Evolutionary conservation across 2,888 invertebrate genomes (phyloP).

Genomic region (Aspidiotus rigidus): DNA sequence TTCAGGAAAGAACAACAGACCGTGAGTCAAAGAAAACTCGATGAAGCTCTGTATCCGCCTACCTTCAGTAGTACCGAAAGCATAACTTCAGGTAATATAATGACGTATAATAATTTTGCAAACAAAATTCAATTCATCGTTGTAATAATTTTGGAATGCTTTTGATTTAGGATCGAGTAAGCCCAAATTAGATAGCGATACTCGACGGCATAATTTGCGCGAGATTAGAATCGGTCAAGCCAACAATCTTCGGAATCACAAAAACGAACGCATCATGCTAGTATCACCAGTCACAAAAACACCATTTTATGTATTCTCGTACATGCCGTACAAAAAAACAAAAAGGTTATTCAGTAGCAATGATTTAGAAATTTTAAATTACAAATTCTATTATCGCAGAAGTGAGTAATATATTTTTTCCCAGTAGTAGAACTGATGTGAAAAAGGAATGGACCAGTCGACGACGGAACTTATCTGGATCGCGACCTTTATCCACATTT

Average conservation of each 20-base stretch:
- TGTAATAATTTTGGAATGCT: background rate
- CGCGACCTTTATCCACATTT: slow-evolving; percentile 71
- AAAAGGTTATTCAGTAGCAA: slow-evolving; percentile 19
- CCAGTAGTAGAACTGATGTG: slow-evolving; percentile 25
- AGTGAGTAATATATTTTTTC: slow-evolving; percentile 1
- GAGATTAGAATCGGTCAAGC: slow-evolving; percentile 47
- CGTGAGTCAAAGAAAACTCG: slow-evolving; percentile 45
- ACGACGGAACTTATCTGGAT: slow-evolving; percentile 70
- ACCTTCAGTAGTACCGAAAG: slow-evolving; percentile 68
- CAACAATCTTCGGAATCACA: slow-evolving; percentile 57
- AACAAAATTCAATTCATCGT: background rate
- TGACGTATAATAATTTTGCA: slow-evolving; percentile 9
- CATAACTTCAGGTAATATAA: slow-evolving; percentile 49
- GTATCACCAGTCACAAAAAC: slow-evolving; percentile 60
- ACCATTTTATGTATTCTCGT: slow-evolving; percentile 78
- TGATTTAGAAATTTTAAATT: slow-evolving; percentile 1
- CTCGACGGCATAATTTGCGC: slow-evolving; percentile 37
- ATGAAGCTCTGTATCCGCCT: slow-evolving; percentile 40
- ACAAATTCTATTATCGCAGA: background rate
- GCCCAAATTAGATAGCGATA: slow-evolving; percentile 25
- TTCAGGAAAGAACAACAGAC: slow-evolving; percentile 45
- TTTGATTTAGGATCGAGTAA: slow-evolving; percentile 41
- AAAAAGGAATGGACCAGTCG: slow-evolving; percentile 60
- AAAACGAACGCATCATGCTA: slow-evolving; percentile 72
- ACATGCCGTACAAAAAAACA: slow-evolving; percentile 59